Base-by-base conservation (phyloP, 2,113 vertebrate species). In the Sapajus apella region DNA sequence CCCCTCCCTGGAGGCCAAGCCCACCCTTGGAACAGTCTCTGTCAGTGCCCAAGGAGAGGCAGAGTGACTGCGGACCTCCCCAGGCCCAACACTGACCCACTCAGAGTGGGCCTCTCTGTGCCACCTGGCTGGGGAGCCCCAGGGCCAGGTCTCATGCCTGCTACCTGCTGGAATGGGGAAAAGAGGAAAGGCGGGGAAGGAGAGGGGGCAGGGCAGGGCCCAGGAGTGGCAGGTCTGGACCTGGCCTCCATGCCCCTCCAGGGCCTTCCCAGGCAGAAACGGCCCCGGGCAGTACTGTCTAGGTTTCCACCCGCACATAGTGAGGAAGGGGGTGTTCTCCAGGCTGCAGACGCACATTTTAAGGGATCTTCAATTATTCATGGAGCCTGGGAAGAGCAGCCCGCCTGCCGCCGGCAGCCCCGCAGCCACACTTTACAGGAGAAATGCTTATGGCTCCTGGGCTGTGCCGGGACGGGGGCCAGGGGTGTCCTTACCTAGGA, bases 311-410 rank as follows among this genome's bases (percentile, higher is more conserved):
- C 66, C 3, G 35, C n/a, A 66, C 0, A 0, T 21, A 0, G 21
- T 1, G 52, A 40, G 52, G 93, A 87, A 89, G 25, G 89, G 79
- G 79, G n/a, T 6, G 0, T 35, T 80, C 90, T 84, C 45, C 8
- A 52, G 45, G 90, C 92, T 10, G 72, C 45, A 21, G 72, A 58
- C 0, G 0, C 91, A 87, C 72, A 66, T 45, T 50, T 82, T 96
- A 88, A 96, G 81, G 77, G 43, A 87, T 68, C 83, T 95, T 97
- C 92, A 96, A 92, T 97, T 97, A 97, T 97, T 97, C 97, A 96
- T 82, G 87, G 76, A 20, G 58, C 52, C 72, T 66, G 50, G 68
- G 95, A 82, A 90, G 87, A 91, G 61, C 68, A 61, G 87, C 47
- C 61, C 58, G 47, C 55, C 84, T 82, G 95, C 95, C 47, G 6